Evolutionary conservation across 2,888 invertebrate species (phyloP), one percentile per base, ranked within the genome.

Genomic region (Phorcus lineatus): DNA sequence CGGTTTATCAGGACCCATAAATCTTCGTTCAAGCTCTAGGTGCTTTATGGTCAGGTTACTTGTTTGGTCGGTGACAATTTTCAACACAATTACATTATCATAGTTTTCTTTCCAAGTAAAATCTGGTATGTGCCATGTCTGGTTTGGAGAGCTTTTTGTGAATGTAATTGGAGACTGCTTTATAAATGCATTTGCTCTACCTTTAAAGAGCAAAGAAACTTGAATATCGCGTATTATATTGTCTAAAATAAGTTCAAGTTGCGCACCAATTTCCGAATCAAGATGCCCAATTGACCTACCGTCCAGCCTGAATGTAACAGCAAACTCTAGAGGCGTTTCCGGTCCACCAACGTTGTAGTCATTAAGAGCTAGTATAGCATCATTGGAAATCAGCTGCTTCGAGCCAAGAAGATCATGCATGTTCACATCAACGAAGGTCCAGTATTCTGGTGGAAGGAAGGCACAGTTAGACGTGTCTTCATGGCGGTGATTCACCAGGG

Each of bases 191-290:
- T 80, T 66, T 22, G 52, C 24, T 22, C 85, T 81, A 0, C 84
- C 87, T 62, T 83, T 86, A 67, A 81, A 87, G n/a, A 76, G 62
- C 74, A 86, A 76, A 7, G 36, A 74, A 4, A 87, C 76, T 11
- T 74, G 75, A 7, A 85, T 81, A 9, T 78, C 54, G 24, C 79
- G 36, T 11, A 55, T 75, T 1, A 88, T 47, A 31, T 77, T 55
- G n/a, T 77, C 79, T 54, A 89, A 86, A 28, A 78, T 70, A 6
- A 87, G 74, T 47, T 78, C 84, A 3, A 89, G 28, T 28, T 86
- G 78, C 0, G 88, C 86, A 9, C 89, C 89, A 80, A 89, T 86
- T 78, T 87, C 86, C 6, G 88, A 84, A 70, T 87, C 87, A 31
- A 88, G 81, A 77, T 86, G 83, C 13, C 89, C 89, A n/a, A 83